Evolutionary conservation across 2,113 vertebrate genomes (phyloP).

Genomic region (Plotosus lineatus): DNA sequence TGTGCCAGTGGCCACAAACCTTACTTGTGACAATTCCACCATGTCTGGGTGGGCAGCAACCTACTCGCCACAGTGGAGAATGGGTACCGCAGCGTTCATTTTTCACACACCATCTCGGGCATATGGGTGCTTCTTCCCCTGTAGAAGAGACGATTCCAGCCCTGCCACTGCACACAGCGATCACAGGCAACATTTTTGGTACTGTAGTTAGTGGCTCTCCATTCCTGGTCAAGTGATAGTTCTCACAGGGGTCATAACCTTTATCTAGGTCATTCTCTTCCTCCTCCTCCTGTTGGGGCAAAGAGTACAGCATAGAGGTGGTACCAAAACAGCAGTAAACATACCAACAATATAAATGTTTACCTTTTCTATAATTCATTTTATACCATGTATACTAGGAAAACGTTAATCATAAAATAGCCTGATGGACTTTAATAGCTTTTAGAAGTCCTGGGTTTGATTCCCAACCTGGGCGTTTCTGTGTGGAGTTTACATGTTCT

Average conservation of each 20-base stretch:
- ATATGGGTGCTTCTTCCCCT: constrained; percentile 57
- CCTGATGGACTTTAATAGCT: neutral
- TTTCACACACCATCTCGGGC: constrained; percentile 59
- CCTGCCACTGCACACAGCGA: constrained; percentile 52
- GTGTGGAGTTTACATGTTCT: too few relatives aligned
- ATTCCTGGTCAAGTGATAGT: constrained; percentile 57
- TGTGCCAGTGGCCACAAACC: constrained; percentile 58
- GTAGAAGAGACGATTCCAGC: constrained; percentile 62
- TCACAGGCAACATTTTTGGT: constrained; percentile 56
- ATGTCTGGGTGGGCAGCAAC: constrained; percentile 49
- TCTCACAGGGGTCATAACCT: constrained; percentile 50
- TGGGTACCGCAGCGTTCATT: constrained; percentile 56
- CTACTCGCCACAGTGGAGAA: constrained; percentile 58
- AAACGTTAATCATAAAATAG: neutral
- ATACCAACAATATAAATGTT: neutral
- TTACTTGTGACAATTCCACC: constrained; percentile 53
- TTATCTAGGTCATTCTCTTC: neutral
- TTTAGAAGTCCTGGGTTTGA: too few relatives aligned
- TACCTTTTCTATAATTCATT: neutral
- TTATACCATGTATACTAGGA: neutral
- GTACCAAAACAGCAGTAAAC: neutral
- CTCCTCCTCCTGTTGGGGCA: neutral
- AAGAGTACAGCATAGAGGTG: constrained; percentile 4
- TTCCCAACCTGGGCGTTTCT: too few relatives aligned
- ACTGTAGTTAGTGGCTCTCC: constrained; percentile 59